Conservation (phyloP, 2,113 vertebrate species). For the Pionites leucogaster region DNA sequence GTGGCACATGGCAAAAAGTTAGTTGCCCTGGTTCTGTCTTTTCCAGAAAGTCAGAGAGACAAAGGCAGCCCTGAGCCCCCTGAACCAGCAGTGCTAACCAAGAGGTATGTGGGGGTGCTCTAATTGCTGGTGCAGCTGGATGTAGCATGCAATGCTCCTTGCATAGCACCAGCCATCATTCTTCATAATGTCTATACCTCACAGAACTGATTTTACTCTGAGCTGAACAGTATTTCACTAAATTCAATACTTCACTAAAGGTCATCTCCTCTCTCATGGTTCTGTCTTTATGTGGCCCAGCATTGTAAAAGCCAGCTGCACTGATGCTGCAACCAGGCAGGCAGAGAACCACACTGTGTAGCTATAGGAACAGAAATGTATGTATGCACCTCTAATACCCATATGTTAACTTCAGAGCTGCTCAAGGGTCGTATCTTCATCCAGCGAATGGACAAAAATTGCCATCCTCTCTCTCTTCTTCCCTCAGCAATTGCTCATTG, state of each 20-base stretch:
- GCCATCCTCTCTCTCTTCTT: neutral
- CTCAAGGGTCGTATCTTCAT: neutral
- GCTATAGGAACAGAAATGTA: neutral
- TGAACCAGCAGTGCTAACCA: fast-evolving
- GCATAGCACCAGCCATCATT: neutral
- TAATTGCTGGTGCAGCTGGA: neutral
- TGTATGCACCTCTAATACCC: neutral
- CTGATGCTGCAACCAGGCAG: neutral
- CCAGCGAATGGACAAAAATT: neutral
- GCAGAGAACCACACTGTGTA: neutral
- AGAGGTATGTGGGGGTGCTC: neutral
- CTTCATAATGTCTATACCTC: fast-evolving
- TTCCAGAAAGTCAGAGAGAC: neutral
- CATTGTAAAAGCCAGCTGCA: fast-evolving
- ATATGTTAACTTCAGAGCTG: neutral
- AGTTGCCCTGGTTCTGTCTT: slow-evolving; percentile 56
- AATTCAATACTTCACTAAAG: neutral
- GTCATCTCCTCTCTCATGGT: fast-evolving
- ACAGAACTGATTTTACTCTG: neutral
- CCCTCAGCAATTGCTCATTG: neutral
- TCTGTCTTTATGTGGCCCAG: neutral
- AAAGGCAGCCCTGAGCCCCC: neutral
- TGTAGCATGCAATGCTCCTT: fast-evolving
- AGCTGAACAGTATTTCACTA: neutral
- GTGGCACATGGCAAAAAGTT: neutral